Evolutionary conservation across 2,113 vertebrate genomes (phyloP).

Genomic region (Syrmaticus mikado): DNA sequence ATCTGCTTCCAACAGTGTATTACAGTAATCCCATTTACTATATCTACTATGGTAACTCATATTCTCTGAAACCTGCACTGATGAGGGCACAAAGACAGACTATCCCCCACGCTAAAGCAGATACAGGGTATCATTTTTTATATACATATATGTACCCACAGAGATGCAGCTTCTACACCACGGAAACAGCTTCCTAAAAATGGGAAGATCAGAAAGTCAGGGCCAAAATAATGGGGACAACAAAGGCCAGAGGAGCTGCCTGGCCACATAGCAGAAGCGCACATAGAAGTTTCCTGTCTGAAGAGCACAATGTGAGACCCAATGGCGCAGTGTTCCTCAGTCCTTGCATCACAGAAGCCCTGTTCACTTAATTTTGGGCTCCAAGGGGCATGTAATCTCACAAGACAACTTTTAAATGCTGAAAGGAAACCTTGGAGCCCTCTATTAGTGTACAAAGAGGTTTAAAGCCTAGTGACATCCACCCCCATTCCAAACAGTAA

Average conservation of each 20-base stretch:
- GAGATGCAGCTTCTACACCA: not conserved
- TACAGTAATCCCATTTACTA: not conserved
- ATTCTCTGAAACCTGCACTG: not conserved
- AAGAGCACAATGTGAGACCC: not conserved
- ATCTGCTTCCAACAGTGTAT: not conserved
- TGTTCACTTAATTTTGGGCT: not conserved
- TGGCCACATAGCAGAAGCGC: not conserved
- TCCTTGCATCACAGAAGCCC: not conserved
- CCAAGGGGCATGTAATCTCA: rapidly evolving
- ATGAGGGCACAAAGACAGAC: not conserved
- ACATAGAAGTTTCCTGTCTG: not conserved
- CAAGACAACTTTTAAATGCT: not conserved
- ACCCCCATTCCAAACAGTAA: rapidly evolving
- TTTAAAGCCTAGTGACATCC: not conserved
- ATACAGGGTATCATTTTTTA: not conserved
- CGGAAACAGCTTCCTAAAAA: not conserved
- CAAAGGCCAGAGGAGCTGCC: not conserved
- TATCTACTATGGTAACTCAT: not conserved
- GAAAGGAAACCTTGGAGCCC: not conserved
- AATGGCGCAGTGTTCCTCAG: not conserved
- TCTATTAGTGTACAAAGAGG: not conserved
- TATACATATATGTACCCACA: not conserved
- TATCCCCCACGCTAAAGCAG: not conserved
- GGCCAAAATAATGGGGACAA: rapidly evolving
- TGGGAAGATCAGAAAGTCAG: not conserved